Percentiles rank a stretch among this genome's conserved stretches.
phyloP scores from a whole-genome alignment of 2,113 vertebrate species.

The Cinclus mexicanus region DNA sequence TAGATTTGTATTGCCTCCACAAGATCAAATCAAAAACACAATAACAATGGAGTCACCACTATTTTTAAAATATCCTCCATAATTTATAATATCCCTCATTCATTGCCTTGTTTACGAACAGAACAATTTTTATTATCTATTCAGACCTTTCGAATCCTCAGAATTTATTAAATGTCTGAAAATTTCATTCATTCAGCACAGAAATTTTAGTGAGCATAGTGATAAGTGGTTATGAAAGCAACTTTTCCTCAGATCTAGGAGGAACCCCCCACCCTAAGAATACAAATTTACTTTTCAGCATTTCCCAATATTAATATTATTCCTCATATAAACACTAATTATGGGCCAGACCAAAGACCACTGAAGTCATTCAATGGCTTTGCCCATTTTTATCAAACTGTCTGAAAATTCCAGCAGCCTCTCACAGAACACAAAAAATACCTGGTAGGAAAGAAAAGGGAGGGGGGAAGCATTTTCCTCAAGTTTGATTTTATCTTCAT shows the following conservation, averaged over 20 bases:
- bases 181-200: background rate
- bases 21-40: rapidly evolving
- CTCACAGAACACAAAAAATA: background rate
- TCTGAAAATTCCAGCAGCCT: background rate
- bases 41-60: rapidly evolving
- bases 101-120: background rate
- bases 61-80: background rate
- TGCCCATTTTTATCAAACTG: background rate
- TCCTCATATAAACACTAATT: background rate
- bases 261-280: background rate
- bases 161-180: background rate
- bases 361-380: background rate
- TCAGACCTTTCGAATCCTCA: background rate
- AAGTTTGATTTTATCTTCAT: background rate
- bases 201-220: background rate
- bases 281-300: background rate
- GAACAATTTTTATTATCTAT: background rate
- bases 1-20: background rate
- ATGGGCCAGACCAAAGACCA: background rate
- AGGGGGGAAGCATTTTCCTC: background rate
- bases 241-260: background rate
- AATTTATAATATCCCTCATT: background rate
- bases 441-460: background rate
- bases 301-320: background rate
- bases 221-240: background rate